These are phyloP conservation scores for Orthonyx spaldingii DNA, from an alignment of 2,113 vertebrate genomes.

Conservation along the genomic window DNA sequence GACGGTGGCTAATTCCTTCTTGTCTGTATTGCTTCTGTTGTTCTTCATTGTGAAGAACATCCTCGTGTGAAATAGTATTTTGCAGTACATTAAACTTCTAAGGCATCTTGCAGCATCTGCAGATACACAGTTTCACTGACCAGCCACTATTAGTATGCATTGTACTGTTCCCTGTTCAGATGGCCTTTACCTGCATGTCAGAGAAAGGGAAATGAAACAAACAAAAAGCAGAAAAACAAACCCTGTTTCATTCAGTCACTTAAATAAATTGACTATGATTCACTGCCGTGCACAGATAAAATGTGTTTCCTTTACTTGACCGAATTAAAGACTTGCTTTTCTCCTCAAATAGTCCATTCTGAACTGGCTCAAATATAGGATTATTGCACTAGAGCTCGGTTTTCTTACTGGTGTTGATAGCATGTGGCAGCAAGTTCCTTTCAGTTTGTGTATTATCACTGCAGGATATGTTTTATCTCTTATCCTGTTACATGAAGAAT, in stretches of 20 bases:
- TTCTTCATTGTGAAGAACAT: background rate
- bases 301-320: background rate
- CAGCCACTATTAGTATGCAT: background rate
- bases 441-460: background rate
- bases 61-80: background rate
- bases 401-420: background rate
- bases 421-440: background rate
- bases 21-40: background rate
- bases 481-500: constrained; percentile 11
- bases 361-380: background rate
- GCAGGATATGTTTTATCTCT: constrained; percentile 39
- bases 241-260: background rate
- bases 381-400: background rate
- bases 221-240: background rate
- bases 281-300: background rate
- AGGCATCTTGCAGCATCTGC: background rate
- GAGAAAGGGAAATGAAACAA: background rate
- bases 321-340: background rate
- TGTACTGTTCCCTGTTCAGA: background rate
- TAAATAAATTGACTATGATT: background rate
- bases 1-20: background rate
- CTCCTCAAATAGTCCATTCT: background rate
- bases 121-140: background rate
- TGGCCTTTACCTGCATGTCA: background rate
- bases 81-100: background rate